Conservation (phyloP, 2,888 invertebrate genomes). For the Cantharis rufa region DNA sequence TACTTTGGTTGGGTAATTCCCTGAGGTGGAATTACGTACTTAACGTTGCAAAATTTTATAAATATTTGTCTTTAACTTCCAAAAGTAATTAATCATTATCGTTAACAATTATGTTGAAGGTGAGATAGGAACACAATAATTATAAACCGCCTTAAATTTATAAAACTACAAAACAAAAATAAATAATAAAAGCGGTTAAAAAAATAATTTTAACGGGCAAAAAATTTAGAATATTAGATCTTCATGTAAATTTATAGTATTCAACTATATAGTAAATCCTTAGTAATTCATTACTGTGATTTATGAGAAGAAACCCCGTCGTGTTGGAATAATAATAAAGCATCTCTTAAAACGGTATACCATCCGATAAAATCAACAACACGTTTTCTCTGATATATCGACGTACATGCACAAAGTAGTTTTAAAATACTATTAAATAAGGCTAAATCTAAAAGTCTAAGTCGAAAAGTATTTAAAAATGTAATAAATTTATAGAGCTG, state of each 20-base stretch:
- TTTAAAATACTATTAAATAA: neutral
- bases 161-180: no score
- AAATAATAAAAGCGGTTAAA: neutral
- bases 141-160: neutral
- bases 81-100: conserved; percentile 18
- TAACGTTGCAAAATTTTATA: conserved; percentile 18
- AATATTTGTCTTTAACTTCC: conserved; percentile 21
- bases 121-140: neutral
- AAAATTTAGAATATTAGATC: neutral
- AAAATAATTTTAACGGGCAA: neutral
- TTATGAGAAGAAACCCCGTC: neutral
- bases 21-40: conserved; percentile 12
- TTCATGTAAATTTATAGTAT: neutral
- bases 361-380: neutral
- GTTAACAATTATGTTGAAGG: neutral
- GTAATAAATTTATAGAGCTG: no score
- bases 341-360: neutral
- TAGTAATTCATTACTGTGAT: neutral
- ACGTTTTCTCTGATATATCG: neutral
- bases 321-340: neutral
- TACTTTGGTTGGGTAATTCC: conserved; percentile 3
- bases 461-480: no score
- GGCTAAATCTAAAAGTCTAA: conserved; percentile 19
- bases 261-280: neutral
- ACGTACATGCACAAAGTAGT: conserved; percentile 3